Evolutionary conservation across 92 coral and sea anemone species (phyloP).

Genomic region (Zoanthus gigantus): DNA sequence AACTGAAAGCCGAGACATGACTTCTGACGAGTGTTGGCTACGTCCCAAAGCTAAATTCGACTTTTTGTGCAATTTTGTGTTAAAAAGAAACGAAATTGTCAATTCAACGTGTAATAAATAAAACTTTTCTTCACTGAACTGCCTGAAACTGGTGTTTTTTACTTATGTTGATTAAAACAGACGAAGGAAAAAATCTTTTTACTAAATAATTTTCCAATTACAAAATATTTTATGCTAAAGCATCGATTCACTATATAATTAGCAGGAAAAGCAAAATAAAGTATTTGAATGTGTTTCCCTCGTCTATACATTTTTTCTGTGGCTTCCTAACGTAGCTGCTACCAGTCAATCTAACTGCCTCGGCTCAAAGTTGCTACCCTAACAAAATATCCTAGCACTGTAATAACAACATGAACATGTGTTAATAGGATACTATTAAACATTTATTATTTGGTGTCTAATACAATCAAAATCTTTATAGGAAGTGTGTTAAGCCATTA

Average conservation of each 20-base stretch:
- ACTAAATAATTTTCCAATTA: neutral
- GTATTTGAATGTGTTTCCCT: neutral
- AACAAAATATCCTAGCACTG: conserved; percentile 3
- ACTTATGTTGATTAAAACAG: too few species aligned
- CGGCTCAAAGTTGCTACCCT: conserved; percentile 37
- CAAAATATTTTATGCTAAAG: neutral
- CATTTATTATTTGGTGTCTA: too few species aligned
- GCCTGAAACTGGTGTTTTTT: neutral
- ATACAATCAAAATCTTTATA: too few species aligned
- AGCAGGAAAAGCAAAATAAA: neutral
- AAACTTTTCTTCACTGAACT: neutral
- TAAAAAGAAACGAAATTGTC: conserved; percentile 1
- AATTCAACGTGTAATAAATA: neutral
- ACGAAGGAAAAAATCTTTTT: neutral
- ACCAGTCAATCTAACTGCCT: conserved; percentile 41
- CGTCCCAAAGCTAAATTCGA: conserved; percentile 78
- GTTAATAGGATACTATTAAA: neutral
- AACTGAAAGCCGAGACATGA: conserved; percentile 85
- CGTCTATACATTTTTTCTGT: neutral
- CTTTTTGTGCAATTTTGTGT: conserved; percentile 52
- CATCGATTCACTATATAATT: too few species aligned
- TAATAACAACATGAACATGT: neutral
- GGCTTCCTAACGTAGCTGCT: conserved; percentile 30
- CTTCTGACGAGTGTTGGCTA: conserved; percentile 72
- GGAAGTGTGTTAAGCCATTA: too few species aligned